phyloP scores from a whole-genome alignment of 2,797 vertebrate genomes.

The Malacoraja senta region DNA sequence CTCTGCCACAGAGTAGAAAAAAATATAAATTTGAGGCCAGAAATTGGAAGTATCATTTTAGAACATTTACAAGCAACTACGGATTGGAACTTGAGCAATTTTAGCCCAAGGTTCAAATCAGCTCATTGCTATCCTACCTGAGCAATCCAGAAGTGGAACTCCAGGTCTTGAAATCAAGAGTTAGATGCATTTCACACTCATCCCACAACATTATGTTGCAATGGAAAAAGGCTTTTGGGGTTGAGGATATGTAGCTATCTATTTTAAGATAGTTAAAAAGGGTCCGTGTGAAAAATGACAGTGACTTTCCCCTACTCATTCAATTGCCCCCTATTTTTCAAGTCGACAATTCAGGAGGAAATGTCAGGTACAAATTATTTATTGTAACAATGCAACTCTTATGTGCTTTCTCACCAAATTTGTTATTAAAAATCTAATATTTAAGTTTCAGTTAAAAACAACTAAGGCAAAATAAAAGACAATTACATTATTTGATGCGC shows the following conservation, averaged over 20 bases:
- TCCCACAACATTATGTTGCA: too few relatives aligned
- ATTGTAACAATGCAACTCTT: background rate
- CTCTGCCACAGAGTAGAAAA: background rate
- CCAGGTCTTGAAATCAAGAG: too few relatives aligned
- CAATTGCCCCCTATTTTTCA: background rate
- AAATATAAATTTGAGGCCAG: background rate
- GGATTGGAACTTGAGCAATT: background rate
- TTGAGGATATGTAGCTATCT: too few relatives aligned
- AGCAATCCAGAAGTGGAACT: too few relatives aligned
- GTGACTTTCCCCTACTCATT: background rate
- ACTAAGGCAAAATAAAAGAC: background rate
- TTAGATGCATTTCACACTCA: too few relatives aligned
- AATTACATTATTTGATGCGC: background rate
- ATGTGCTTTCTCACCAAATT: background rate
- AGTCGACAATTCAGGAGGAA: background rate
- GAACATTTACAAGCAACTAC: too few relatives aligned
- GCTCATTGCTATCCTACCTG: too few relatives aligned
- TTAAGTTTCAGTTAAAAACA: background rate
- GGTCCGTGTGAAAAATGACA: background rate
- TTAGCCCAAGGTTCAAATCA: too few relatives aligned
- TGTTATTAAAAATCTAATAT: background rate
- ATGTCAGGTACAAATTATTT: background rate
- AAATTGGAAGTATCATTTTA: background rate
- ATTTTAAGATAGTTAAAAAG: background rate
- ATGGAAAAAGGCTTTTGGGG: too few relatives aligned